Conservation (phyloP, 2,113 vertebrate genomes). For the Cebidichthys violaceus region DNA sequence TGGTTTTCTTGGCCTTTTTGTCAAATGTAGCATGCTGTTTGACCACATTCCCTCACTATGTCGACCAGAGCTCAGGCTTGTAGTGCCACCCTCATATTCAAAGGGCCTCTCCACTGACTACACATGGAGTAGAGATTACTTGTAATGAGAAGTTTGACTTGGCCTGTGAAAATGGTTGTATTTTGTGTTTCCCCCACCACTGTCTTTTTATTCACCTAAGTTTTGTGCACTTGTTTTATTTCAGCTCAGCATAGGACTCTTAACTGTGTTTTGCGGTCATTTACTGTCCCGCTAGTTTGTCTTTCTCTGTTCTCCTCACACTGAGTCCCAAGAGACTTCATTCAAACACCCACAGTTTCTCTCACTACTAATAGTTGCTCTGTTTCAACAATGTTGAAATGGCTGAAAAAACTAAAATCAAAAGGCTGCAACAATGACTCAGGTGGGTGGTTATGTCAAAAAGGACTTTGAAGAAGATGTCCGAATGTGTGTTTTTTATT, state of each 20-base stretch:
- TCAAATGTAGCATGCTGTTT: not conserved
- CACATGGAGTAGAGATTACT: not conserved
- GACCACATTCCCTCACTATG: not conserved
- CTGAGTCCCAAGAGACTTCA: no score
- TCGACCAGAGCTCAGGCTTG: not conserved
- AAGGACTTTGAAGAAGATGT: not conserved
- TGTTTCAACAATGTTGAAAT: no score
- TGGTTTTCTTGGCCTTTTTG: not conserved
- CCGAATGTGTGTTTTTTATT: not conserved
- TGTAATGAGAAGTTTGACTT: not conserved
- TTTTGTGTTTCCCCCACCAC: not conserved
- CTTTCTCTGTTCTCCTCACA: not conserved
- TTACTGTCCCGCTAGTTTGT: not conserved
- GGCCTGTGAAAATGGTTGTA: not conserved
- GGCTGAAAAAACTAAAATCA: no score
- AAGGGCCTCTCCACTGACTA: not conserved
- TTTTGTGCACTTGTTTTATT: not conserved
- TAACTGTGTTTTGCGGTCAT: not conserved
- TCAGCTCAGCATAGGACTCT: not conserved
- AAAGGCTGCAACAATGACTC: not conserved
- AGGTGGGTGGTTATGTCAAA: not conserved
- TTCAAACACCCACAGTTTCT: no score
- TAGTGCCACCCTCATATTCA: not conserved
- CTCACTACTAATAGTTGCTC: no score
- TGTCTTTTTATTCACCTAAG: not conserved